phyloP scores from a whole-genome alignment of 2,797 vertebrate genomes.

The Danio aesculapii region DNA sequence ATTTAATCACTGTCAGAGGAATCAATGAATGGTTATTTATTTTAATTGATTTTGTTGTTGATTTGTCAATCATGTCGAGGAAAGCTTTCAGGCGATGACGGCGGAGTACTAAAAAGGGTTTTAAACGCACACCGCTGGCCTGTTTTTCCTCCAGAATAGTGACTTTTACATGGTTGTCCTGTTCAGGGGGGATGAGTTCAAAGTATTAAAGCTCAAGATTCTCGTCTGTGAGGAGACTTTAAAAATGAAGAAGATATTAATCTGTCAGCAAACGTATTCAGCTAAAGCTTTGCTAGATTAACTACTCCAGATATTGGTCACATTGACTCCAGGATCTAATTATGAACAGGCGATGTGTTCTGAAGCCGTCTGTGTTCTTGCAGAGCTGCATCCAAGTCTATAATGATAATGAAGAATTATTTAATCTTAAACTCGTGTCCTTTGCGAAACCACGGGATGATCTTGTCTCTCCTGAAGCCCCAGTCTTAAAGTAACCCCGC shows the following conservation, averaged over 20 bases:
- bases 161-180: not conserved
- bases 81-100: slow-evolving; percentile 18
- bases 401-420: not conserved
- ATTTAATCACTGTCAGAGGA: slow-evolving; percentile 40
- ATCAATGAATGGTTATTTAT: slow-evolving; percentile 45
- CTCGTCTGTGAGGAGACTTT: too few relatives aligned
- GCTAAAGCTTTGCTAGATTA: not conserved
- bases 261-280: not conserved
- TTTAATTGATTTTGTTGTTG: slow-evolving; percentile 22
- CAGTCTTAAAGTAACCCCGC: not conserved
- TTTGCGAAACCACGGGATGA: not conserved
- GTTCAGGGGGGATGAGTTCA: not conserved
- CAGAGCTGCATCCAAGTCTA: not conserved
- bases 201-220: not conserved
- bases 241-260: too few relatives aligned
- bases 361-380: not conserved
- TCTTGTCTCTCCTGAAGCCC: not conserved
- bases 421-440: not conserved
- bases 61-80: slow-evolving; percentile 9
- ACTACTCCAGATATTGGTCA: not conserved
- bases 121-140: slow-evolving; percentile 3
- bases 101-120: not conserved
- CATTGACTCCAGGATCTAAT: not conserved
- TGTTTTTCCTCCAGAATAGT: not conserved
- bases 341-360: too few relatives aligned